These are phyloP conservation scores for Pontoporia blainvillei DNA, from an alignment of 2,113 vertebrate genomes.

Conservation along the genomic window DNA sequence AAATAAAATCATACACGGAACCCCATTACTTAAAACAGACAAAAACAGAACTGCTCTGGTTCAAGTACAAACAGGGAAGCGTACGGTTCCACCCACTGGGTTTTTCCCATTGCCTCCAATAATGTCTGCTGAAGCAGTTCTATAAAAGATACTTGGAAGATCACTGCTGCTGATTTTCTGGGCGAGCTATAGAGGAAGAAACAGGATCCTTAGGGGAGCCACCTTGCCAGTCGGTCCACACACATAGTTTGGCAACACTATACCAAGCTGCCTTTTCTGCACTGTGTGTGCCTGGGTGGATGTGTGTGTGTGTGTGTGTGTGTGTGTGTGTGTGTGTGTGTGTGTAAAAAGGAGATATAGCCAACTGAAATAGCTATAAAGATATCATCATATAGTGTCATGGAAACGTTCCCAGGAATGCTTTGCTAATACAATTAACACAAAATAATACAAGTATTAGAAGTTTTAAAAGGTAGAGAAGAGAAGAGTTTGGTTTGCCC, in stretches of 20 bases:
- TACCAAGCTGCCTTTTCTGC: background rate
- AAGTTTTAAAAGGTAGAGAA: background rate
- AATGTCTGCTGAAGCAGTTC: background rate
- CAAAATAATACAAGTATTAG: background rate
- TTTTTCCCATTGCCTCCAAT: background rate
- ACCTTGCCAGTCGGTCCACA: background rate
- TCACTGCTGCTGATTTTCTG: background rate
- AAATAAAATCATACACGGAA: background rate
- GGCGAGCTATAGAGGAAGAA: background rate
- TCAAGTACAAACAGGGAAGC: background rate
- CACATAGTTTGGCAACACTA: background rate
- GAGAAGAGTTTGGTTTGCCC: background rate
- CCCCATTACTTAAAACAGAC: background rate
- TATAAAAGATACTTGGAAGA: background rate
- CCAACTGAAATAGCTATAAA: background rate
- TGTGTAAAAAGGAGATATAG: too few species aligned
- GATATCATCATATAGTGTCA: background rate
- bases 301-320: too few species aligned
- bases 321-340: too few species aligned
- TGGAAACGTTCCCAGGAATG: background rate
- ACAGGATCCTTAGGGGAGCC: rapidly evolving
- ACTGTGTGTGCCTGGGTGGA: background rate
- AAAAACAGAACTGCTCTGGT: background rate
- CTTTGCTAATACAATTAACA: background rate
- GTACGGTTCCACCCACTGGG: too few species aligned